Base-by-base conservation (phyloP, 2,888 invertebrate genomes). In the Leucophenga montana region DNA sequence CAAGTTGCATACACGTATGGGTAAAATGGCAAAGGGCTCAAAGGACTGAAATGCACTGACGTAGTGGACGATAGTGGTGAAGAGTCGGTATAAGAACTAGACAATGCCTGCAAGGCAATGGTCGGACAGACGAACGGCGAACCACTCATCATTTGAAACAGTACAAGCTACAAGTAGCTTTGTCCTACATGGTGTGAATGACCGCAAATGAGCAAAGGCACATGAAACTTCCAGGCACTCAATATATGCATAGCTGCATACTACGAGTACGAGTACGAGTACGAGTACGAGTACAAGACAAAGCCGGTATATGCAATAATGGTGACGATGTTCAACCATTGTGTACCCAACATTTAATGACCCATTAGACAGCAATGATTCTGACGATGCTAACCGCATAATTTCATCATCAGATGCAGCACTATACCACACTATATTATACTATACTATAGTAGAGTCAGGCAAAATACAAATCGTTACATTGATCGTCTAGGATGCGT, bases 311-410 rank as follows among this genome's bases (percentile, higher is more conserved):
- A 50, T 31, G n/a, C n/a, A 57, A 61, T 54, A 66, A 44, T 57
- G 66, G 48, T 65, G 68, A 59, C 71, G 68, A 65, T 70, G 64
- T n/a, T n/a, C n/a, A n/a, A n/a, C 57, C 74, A 3, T 16, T 54
- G 3, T 4, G 13, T 54, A 5, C 22, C 13, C 22, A 22, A 72
- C 71, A 65, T 69, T 78, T 78, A 76, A 78, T 78, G 76, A 78
- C 73, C 78, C 68, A 73, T 64, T 22, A 56, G 33, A 27, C 67
- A 72, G 71, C 74, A 76, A 70, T 77, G 73, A 74, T 71, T 77
- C 67, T 33, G 8, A 33, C 31, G 4, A 50, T 50, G 50, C 50
- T 6, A 16, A 50, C 3, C 39, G 50, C 50, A 8, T 39, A 39
- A 39, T 39, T 5, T 39, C 16, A 50, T 11, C 16, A 18, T 11